Base-by-base conservation (phyloP, 2,113 vertebrate species). In the Phainopepla nitens region DNA sequence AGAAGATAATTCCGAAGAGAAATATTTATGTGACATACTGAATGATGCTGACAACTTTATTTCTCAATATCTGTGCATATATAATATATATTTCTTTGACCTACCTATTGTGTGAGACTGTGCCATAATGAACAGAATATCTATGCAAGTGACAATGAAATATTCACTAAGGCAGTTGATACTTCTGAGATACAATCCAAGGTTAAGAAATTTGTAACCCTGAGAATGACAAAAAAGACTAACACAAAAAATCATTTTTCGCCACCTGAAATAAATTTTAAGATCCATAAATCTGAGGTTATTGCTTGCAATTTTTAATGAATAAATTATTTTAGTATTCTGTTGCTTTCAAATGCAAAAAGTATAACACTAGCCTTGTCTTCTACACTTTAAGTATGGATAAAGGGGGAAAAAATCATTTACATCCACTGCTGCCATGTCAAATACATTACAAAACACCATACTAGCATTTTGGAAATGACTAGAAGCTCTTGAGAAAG, bases 21-120 rank as follows among this genome's bases (percentile, higher is more conserved):
- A 94, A 95, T 96, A 96, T 94, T 96, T 95, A 93, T 95, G 68
- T 89, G 88, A 62, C 85, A 83, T 45, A 66, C 66, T 75, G 75
- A 94, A 88, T 86, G 71, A 95, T 94, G 64, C 92, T 90, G 92
- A 94, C 79, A 83, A 66, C 85, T 94, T 90, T 66, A 90, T 97
- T 97, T 95, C 72, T 94, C 95, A 90, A 2, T 82, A 93, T 73
- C 75, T 81, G 35, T 90, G 79, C 75, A 90, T 93, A 86, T 82
- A 75, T 69, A 90, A 78, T 61, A 88, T 36, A 53, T 39, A 66
- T 77, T 87, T 83, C 51, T 91, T 86, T 95, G 90, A 95, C 90
- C 92, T 94, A 78, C 47, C 68, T 86, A 12, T 70, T 60, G 47
- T 56, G 8, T 92, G 82, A 91, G 41, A 50, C 64, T 44, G 13